Evolutionary conservation across 2,113 vertebrate genomes (phyloP).

Genomic region (Pelecanus crispus): DNA sequence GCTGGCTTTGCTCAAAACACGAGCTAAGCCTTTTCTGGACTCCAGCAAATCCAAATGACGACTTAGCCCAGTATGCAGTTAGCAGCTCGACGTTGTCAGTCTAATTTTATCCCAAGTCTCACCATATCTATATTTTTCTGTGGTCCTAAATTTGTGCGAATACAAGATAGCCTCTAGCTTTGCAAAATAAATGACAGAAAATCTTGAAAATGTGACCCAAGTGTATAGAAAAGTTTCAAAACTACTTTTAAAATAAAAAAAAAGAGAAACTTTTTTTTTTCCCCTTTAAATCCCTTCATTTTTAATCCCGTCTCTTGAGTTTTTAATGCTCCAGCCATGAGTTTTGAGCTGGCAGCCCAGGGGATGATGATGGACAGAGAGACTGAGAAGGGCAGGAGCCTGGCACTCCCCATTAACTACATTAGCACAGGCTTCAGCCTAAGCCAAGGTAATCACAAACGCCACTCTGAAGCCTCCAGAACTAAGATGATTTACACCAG

Average conservation of each 20-base stretch:
- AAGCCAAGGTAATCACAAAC: neutral
- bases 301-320: neutral
- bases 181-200: neutral
- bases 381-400: neutral
- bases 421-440: neutral
- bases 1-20: slow-evolving; percentile 16
- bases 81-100: neutral
- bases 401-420: fast-evolving
- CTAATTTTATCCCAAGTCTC: slow-evolving; percentile 9
- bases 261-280: neutral
- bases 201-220: neutral
- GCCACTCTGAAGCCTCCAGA: neutral
- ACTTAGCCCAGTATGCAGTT: neutral
- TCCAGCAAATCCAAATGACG: slow-evolving; percentile 14
- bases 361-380: neutral
- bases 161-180: neutral
- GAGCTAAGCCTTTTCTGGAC: slow-evolving; percentile 9
- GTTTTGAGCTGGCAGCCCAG: neutral
- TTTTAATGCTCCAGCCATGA: neutral
- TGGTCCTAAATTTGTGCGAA: neutral
- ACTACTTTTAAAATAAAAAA: neutral
- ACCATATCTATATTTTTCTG: neutral
- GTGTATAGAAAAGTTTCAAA: neutral
- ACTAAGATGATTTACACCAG: neutral
- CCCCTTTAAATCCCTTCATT: neutral